phyloP scores from a whole-genome alignment of 2,888 invertebrate species.

The Blomia tropicalis region DNA sequence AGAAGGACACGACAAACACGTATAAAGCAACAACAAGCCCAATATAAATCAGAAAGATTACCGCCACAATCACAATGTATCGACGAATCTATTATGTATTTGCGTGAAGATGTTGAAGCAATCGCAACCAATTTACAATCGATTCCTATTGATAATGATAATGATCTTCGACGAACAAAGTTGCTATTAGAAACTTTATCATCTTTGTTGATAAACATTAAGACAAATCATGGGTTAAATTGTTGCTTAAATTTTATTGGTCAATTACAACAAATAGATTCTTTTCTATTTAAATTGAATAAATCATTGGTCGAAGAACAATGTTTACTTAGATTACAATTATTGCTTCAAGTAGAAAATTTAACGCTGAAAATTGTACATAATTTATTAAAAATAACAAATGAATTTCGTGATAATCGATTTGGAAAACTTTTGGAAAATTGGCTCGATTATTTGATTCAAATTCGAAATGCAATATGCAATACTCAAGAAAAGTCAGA shows the following conservation, averaged over 20 bases:
- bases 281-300: neutral
- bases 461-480: neutral
- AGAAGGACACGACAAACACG: too few species aligned
- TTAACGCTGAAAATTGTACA: neutral
- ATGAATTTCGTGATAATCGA: neutral
- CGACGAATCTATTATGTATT: neutral
- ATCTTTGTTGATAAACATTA: neutral
- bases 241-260: neutral
- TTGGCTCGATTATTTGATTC: neutral
- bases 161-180: neutral
- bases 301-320: neutral
- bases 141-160: neutral
- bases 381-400: conserved; percentile 6
- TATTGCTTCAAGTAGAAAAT: neutral
- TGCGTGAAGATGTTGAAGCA: neutral
- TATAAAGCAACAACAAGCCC: too few species aligned
- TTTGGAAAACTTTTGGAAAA: neutral
- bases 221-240: neutral
- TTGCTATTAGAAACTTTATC: neutral
- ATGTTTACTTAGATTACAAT: too few species aligned
- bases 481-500: neutral
- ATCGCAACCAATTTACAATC: conserved; percentile 1
- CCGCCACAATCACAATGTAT: too few species aligned
- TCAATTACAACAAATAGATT: neutral
- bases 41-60: too few species aligned